phyloP scores from a whole-genome alignment of 2,113 vertebrate species.

The Mungos mungo region DNA sequence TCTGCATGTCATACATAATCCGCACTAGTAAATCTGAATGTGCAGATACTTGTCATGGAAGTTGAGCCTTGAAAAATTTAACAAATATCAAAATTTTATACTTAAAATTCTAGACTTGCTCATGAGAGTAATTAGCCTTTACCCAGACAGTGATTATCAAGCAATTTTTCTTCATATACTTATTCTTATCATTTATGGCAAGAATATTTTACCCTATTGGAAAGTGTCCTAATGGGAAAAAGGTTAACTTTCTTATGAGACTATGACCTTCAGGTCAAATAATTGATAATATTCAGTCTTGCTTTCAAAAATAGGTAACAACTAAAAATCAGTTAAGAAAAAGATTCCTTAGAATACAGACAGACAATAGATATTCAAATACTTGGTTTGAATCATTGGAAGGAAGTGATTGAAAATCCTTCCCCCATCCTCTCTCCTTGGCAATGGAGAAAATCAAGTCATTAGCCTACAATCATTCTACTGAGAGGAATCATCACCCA shows the following conservation, averaged over 20 bases:
- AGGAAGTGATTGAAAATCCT: not conserved
- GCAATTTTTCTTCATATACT: constrained; percentile 35
- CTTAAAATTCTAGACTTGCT: constrained; percentile 43
- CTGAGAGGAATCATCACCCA: not conserved
- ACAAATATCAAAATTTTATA: constrained; percentile 25
- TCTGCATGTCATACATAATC: not conserved
- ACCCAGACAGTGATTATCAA: constrained; percentile 22
- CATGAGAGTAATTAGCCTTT: constrained; percentile 44
- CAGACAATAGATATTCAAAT: not conserved
- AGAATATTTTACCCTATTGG: constrained; percentile 43
- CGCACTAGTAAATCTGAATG: not conserved
- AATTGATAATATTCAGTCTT: constrained; percentile 27
- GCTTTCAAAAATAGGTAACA: constrained; percentile 42
- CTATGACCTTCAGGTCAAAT: constrained; percentile 18
- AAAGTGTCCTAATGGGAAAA: constrained; percentile 11
- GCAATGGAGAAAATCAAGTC: constrained; percentile 9
- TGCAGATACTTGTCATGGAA: constrained; percentile 36
- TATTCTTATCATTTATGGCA: constrained; percentile 30
- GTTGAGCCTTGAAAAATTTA: constrained; percentile 1
- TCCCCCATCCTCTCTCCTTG: not conserved
- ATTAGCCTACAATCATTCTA: not conserved
- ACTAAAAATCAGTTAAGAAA: constrained; percentile 37
- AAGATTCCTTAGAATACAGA: not conserved
- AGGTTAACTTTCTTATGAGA: constrained; percentile 31
- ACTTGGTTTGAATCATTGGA: not conserved